These are phyloP conservation scores for Scaptomyza cyrtandrae DNA, from an alignment of 2,888 invertebrate genomes.

Conservation along the genomic window DNA sequence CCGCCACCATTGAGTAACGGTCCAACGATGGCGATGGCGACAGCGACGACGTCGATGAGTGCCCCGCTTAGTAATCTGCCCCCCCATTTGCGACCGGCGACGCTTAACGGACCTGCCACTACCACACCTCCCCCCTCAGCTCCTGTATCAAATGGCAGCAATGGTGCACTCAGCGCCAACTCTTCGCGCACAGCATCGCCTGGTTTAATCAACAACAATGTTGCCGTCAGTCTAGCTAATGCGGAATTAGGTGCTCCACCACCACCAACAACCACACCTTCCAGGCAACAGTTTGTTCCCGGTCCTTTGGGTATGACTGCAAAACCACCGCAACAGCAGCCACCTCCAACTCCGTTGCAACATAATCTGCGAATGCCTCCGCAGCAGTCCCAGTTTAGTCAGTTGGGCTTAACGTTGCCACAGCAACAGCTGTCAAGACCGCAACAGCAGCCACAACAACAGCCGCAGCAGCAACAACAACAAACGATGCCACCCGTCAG, in stretches of 20 bases:
- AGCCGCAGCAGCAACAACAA: neutral
- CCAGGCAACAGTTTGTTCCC: conserved; percentile 21
- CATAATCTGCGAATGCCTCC: neutral
- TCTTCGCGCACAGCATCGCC: conserved; percentile 84
- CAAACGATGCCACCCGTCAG: conserved; percentile 6
- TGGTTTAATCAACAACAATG: conserved; percentile 32
- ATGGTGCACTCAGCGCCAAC: conserved; percentile 74
- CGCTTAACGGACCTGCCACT: conserved; percentile 58
- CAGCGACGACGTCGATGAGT: neutral
- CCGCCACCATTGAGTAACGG: conserved; percentile 51
- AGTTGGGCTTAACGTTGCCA: neutral
- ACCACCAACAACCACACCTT: conserved; percentile 9
- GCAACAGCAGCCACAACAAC: neutral
- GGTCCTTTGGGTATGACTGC: conserved; percentile 27
- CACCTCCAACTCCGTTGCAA: neutral
- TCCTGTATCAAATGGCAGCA: conserved; percentile 71
- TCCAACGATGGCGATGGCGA: conserved; percentile 1
- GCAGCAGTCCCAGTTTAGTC: conserved; percentile 1
- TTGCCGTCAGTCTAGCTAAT: neutral
- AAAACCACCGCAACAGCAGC: conserved; percentile 6
- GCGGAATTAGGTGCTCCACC: conserved; percentile 18
- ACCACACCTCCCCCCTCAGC: conserved; percentile 7
- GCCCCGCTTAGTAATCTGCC: conserved; percentile 38
- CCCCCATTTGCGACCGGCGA: conserved; percentile 65
- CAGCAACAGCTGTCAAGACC: conserved; percentile 1